Base-by-base conservation (phyloP, 2,888 invertebrate species). In the Griposia aprilina region DNA sequence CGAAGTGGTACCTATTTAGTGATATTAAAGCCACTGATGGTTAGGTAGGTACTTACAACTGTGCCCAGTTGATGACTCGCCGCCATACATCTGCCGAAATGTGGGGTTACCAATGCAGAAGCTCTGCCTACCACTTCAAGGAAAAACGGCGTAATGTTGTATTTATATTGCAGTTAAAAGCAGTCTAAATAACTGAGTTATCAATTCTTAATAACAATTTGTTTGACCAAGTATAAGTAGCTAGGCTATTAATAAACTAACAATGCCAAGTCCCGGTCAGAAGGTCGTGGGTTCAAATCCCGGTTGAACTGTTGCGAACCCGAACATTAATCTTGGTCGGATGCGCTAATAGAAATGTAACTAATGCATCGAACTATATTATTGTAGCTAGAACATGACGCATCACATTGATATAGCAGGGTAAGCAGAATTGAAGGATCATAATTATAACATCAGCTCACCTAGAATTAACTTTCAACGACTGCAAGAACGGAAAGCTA, bases 271-370 rank as follows among this genome's bases (percentile, higher is more conserved):
- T 76, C 62, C 15, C 76, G 30, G 76, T 75, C 69, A 74, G 74
- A 88, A 87, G 81, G 81, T 82, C 89, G 50, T 30, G 71, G 45
- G 87, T 88, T 86, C 88, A 87, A 80, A 74, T 84, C 78, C 69
- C 67, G 59, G 75, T 63, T 79, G 71, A 88, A 83, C 83, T 85
- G 62, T 48, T 73, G 82, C 82, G 82, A 82, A 74, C 84, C 52
- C 74, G 65, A 76, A 69, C 73, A 72, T 84, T 83, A 65, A 81
- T 86, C 79, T 88, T 76, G 55, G 76, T 82, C 80, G 77, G 76
- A 84, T 75, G 73, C 52, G 70, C 69, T 80, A 85, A 85, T 82
- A 83, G 66, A 78, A 82, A 74, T 78, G 65, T 76, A 66, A 55
- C 57, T 69, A 73, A 75, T 78, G 76, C 71, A 82, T 76, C 62